These are phyloP conservation scores for Sterna hirundo DNA, from an alignment of 2,113 vertebrate genomes.

Conservation along the genomic window DNA sequence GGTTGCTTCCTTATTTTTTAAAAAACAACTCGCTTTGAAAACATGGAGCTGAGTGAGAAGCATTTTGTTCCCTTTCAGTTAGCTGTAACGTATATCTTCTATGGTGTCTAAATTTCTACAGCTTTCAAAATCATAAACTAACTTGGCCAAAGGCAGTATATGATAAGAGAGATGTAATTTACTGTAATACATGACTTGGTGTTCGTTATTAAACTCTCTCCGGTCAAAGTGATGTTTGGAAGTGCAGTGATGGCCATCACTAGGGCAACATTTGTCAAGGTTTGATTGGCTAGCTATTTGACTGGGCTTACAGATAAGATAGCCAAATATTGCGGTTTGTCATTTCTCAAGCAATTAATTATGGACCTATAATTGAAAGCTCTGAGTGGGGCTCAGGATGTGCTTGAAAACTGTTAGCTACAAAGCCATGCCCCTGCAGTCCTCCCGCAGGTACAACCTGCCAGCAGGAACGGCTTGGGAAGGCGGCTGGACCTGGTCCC, in stretches of 20 bases:
- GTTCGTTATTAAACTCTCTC: neutral
- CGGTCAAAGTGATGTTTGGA: neutral
- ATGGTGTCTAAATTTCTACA: neutral
- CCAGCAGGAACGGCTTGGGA: neutral
- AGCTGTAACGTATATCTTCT: neutral
- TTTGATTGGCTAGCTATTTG: neutral
- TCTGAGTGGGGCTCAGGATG: neutral
- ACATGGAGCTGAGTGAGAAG: neutral
- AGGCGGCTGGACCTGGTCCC: neutral
- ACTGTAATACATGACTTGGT: neutral
- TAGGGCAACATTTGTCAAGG: neutral
- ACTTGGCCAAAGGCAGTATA: neutral
- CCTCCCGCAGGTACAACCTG: neutral
- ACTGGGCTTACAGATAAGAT: neutral
- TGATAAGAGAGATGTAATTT: constrained; percentile 3
- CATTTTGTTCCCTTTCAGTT: neutral
- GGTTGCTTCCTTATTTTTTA: neutral
- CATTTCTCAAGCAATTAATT: neutral
- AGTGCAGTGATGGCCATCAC: neutral
- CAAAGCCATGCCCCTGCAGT: neutral
- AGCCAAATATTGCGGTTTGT: neutral
- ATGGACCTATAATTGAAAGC: neutral
- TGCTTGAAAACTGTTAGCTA: neutral
- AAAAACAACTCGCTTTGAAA: neutral
- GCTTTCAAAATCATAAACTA: constrained; percentile 8